Evolutionary conservation across 2,113 vertebrate genomes (phyloP).

Genomic region (Tringa solitaria): DNA sequence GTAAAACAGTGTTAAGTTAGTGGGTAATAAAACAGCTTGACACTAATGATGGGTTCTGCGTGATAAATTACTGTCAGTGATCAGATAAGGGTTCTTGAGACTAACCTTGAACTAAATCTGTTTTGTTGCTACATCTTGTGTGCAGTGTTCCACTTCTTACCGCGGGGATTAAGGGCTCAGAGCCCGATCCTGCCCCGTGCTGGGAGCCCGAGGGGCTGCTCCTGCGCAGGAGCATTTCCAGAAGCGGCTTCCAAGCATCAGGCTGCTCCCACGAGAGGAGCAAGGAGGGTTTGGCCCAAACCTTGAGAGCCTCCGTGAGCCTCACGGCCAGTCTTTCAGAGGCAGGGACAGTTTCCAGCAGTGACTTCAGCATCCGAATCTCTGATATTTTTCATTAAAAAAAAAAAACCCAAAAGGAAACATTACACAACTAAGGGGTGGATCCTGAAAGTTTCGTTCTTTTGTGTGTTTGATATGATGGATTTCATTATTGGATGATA

Average conservation of each 20-base stretch:
- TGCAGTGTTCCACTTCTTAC: neutral
- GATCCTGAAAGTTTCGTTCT: neutral
- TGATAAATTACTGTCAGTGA: constrained; percentile 70
- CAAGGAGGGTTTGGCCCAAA: neutral
- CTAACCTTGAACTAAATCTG: constrained; percentile 67
- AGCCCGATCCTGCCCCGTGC: neutral
- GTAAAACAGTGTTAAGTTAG: constrained; percentile 71
- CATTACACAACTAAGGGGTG: neutral
- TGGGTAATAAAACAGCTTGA: constrained; percentile 72
- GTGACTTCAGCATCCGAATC: constrained; percentile 6
- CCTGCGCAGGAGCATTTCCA: constrained; percentile 23
- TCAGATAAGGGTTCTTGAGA: constrained; percentile 71
- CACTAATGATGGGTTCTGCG: constrained; percentile 67
- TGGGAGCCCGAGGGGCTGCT: neutral
- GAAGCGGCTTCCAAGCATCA: constrained; percentile 23
- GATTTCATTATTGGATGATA: neutral
- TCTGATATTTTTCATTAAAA: neutral
- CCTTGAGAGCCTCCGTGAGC: neutral
- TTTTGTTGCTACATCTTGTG: constrained; percentile 51
- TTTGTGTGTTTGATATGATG: neutral
- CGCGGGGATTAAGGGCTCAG: constrained; percentile 33
- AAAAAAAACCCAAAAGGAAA: neutral
- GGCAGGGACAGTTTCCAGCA: neutral
- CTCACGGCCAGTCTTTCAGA: neutral
- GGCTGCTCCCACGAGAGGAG: neutral